Evolutionary conservation across 2,113 vertebrate genomes (phyloP).

Genomic region (Burhinus bistriatus): DNA sequence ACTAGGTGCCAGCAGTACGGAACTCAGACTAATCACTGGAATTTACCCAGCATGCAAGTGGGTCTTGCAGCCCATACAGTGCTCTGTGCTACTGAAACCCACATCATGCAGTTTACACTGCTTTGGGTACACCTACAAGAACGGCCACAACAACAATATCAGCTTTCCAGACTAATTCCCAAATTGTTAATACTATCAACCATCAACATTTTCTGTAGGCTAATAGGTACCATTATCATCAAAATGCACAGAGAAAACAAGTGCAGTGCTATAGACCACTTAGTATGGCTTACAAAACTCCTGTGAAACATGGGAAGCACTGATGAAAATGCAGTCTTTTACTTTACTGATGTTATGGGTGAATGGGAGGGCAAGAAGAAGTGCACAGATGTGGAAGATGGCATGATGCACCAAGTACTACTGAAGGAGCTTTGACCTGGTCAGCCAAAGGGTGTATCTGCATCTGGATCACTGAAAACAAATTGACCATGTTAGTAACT

Average conservation of each 20-base stretch:
- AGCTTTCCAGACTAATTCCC: not conserved
- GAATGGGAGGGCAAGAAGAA: not conserved
- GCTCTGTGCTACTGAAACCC: not conserved
- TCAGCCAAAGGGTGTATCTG: not conserved
- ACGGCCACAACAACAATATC: not conserved
- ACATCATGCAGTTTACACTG: not conserved
- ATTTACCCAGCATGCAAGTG: not conserved
- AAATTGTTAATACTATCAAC: not conserved
- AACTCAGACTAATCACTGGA: not conserved
- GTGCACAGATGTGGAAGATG: too few species aligned
- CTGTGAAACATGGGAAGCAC: not conserved
- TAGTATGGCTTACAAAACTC: not conserved
- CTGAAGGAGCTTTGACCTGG: not conserved
- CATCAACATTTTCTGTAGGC: not conserved
- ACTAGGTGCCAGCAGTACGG: not conserved
- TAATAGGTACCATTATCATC: not conserved
- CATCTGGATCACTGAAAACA: not conserved
- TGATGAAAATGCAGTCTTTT: not conserved
- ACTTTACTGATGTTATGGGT: not conserved
- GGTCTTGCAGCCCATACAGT: not conserved
- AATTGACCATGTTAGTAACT: not conserved
- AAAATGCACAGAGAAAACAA: not conserved
- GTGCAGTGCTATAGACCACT: not conserved
- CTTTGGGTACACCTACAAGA: not conserved
- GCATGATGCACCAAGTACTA: not conserved